phyloP scores from a whole-genome alignment of 2,113 vertebrate genomes.

The Nerophis lumbriciformis region DNA sequence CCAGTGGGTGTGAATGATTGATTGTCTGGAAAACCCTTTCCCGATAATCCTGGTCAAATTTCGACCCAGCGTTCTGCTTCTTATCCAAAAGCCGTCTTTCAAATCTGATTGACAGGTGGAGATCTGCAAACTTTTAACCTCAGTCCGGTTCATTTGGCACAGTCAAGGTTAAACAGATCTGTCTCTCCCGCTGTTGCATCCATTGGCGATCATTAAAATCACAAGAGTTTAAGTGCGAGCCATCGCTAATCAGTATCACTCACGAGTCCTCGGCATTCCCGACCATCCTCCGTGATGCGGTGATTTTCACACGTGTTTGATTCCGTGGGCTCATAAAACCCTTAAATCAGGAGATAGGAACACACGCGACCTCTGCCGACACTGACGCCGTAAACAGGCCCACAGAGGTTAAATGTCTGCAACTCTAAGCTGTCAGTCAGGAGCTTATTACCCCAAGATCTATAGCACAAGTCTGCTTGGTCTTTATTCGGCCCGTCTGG shows the following conservation, averaged over 20 bases:
- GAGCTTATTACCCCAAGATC: background rate
- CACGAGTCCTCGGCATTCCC: background rate
- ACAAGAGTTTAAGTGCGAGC: background rate
- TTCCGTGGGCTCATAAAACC: background rate
- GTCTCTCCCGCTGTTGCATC: background rate
- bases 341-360: background rate
- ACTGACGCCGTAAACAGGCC: background rate
- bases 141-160: background rate
- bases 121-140: background rate
- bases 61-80: too few relatives aligned
- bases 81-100: background rate
- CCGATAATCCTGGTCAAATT: background rate
- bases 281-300: background rate
- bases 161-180: background rate
- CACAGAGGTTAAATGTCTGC: background rate
- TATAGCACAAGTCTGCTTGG: background rate
- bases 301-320: background rate
- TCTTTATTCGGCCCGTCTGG: background rate
- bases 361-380: background rate
- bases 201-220: background rate
- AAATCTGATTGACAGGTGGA: background rate
- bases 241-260: background rate
- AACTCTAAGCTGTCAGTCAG: background rate
- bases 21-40: background rate
- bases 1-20: too few relatives aligned